Evolutionary conservation across 1,140 invertebrate genomes (phyloP), one percentile per base, ranked within the genome.

Genomic region (Drosophila sp.): DNA sequence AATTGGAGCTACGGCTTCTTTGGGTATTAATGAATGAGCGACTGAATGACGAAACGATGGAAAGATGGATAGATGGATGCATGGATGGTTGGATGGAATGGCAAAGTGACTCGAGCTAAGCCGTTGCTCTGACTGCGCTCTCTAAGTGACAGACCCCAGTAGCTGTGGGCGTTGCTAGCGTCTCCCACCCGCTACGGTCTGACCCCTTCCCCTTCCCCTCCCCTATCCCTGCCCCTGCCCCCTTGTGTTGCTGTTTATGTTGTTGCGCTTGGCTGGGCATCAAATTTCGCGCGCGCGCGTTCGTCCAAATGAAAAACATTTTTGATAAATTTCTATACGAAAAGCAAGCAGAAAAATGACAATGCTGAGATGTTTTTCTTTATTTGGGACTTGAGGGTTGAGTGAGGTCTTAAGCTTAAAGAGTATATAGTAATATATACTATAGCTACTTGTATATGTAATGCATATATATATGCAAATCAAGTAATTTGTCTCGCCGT

Each of bases 401-500:
- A 25, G 45, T 7, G n/a, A 13, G 3, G 13, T 25, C 13, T 41
- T 27, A 8, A 25, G 79, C 57, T 56, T 21, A 59, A 51, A 74
- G 58, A 69, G 45, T 72, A 76, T 72, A 36, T 48, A 57, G 14
- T 16, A 48, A 29, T 48, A 70, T 69, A 61, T 76, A 66, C 38
- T 34, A 48, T 9, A 48, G n/a, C 7, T 38, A 9, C 13, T 36
- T n/a, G 11, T 45, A 13, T 50, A 62, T 14, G 21, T 21, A 21
- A 21, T 21, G 21, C 21, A 51, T 4, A 64, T 78, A 57, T 67
- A 65, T 83, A 87, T 89, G 83, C 83, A 87, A 87, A 87, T 87
- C 83, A 77, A 89, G 80, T 89, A 89, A 87, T 87, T 89, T 87
- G 84, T 89, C 72, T 86, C 81, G 59, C 48, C 65, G 61, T 71